Conservation (phyloP, 2,797 vertebrate species). For the Sciurus vulgaris region DNA sequence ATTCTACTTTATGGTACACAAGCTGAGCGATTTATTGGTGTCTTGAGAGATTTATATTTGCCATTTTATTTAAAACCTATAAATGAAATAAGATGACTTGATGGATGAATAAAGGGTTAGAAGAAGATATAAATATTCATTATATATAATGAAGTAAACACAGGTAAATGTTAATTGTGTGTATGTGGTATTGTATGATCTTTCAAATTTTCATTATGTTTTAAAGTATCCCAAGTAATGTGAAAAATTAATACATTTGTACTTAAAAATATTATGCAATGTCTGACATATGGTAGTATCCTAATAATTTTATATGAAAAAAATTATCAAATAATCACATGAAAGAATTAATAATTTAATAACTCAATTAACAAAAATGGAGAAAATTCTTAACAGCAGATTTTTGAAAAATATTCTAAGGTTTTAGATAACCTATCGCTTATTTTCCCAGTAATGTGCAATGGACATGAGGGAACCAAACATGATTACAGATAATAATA, state of each 20-base stretch:
- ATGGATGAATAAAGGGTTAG: not conserved
- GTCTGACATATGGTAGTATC: not conserved
- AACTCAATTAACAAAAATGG: not conserved
- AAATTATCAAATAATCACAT: not conserved
- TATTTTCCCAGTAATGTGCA: not conserved
- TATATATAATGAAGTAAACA: not conserved
- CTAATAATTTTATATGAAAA: not conserved
- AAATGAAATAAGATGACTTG: not conserved
- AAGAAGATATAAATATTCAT: not conserved
- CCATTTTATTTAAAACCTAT: not conserved
- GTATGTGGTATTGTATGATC: not conserved
- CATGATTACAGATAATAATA: not conserved
- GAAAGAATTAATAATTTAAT: not conserved
- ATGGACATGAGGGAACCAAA: not conserved
- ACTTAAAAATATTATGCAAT: not conserved
- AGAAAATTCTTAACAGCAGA: not conserved
- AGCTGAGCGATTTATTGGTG: not conserved
- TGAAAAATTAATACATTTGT: not conserved
- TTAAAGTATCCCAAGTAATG: not conserved
- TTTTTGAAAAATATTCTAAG: constrained; percentile 16
- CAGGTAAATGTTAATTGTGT: not conserved
- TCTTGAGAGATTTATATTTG: not conserved
- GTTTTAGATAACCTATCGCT: not conserved
- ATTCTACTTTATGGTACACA: not conserved
- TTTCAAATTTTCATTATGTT: constrained; percentile 12